Conservation (phyloP, 1,140 invertebrate genomes). For the Samia ricini region DNA sequence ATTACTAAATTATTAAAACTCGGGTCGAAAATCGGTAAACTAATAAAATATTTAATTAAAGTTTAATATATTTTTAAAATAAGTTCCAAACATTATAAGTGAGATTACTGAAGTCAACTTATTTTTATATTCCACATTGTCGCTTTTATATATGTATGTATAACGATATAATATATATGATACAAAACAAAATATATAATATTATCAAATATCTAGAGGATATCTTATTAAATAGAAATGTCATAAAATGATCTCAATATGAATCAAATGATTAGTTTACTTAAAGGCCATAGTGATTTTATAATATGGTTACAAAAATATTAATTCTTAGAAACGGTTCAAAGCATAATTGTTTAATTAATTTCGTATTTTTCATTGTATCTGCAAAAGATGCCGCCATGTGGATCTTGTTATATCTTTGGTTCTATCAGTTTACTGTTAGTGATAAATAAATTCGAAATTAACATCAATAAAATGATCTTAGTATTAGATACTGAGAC, state of each 20-base stretch:
- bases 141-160: background rate
- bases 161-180: constrained; percentile 1
- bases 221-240: constrained; percentile 11
- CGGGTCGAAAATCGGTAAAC: too few relatives aligned
- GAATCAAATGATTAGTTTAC: constrained; percentile 23
- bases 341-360: too few relatives aligned
- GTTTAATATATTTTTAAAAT: background rate
- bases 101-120: constrained; percentile 30
- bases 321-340: background rate
- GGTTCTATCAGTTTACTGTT: too few relatives aligned
- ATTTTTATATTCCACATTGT: constrained; percentile 7
- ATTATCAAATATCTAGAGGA: constrained; percentile 4
- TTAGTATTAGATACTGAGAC: too few relatives aligned
- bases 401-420: too few relatives aligned
- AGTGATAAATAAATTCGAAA: too few relatives aligned
- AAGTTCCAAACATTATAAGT: constrained; percentile 31
- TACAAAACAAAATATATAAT: constrained; percentile 12
- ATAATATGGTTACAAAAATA: background rate
- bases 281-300: constrained; percentile 11
- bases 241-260: constrained; percentile 16
- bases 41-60: too few relatives aligned
- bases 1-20: too few relatives aligned
- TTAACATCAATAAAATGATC: too few relatives aligned
- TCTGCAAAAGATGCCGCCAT: too few relatives aligned
- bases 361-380: too few relatives aligned